Percentiles rank a stretch among this genome's conserved stretches.
These are phyloP conservation scores for Thyatira batis DNA, from an alignment of 2,888 invertebrate species.

Conservation along the genomic window DNA sequence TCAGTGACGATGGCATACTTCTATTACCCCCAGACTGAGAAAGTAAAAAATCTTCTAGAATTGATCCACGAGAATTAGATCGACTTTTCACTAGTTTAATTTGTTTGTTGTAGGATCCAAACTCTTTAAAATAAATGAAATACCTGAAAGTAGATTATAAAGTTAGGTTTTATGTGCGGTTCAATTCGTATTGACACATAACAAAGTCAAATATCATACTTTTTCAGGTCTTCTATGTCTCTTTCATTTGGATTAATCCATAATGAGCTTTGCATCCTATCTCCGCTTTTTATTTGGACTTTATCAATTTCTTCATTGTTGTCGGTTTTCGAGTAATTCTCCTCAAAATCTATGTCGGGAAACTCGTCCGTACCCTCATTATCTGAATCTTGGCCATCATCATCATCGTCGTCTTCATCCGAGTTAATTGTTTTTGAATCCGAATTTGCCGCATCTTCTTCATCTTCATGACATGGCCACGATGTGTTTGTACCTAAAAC, in stretches of 20 bases:
- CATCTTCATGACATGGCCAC: conserved; percentile 76
- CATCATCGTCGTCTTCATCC: conserved; percentile 72
- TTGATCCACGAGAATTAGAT: conserved; percentile 74
- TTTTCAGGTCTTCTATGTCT: conserved; percentile 80
- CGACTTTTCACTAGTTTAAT: conserved; percentile 68
- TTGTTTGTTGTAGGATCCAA: conserved; percentile 78
- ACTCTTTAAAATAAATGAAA: conserved; percentile 80
- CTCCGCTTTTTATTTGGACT: conserved; percentile 49
- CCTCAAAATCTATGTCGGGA: conserved; percentile 66
- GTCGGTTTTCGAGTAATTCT: conserved; percentile 56
- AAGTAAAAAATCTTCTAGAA: conserved; percentile 65
- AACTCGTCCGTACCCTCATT: conserved; percentile 63
- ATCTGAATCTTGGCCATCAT: conserved; percentile 62
- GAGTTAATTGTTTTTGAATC: conserved; percentile 72
- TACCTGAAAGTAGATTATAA: conserved; percentile 65
- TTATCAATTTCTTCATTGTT: conserved; percentile 52
- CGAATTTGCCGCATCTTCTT: conserved; percentile 72
- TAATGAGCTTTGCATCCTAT: conserved; percentile 64
- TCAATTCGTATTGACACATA: neutral
- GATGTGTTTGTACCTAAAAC: conserved; percentile 66
- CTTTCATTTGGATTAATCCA: conserved; percentile 78
- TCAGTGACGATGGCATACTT: conserved; percentile 44
- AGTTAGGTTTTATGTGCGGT: neutral
- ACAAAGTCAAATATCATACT: conserved; percentile 39
- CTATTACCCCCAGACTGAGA: conserved; percentile 47